Base-by-base conservation (phyloP, 2,797 vertebrate species). In the Gadopsis marmoratus region DNA sequence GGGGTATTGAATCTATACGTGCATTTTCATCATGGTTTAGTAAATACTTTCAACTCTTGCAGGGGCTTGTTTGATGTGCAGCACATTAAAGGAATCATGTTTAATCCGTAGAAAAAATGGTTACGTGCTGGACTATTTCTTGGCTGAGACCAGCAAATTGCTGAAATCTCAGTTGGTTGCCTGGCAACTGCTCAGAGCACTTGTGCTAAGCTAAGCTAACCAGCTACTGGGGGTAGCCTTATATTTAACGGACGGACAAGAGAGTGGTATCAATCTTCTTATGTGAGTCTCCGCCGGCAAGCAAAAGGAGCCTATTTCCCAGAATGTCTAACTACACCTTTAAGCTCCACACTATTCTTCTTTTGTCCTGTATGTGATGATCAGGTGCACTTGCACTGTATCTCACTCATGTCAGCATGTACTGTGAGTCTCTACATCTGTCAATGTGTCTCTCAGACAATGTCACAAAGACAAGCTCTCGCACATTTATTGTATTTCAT, bases 401-500 rank as follows among this genome's bases (percentile, higher is more conserved):
- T 63, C 66, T 55, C 51, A 60, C 51, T 33, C 5, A 33, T 33
- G 66, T 71, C 73, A 55, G 31, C 37, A 3, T 65, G 31, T 26
- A 47, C 60, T 67, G 17, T 29, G 61, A 66, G 55, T 65, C 64
- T 74, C 39, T 26, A 31, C 51, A 45, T 67, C 56, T 77, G 26
- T 70, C 63, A 63, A 6, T 21, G 7, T 48, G 39, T 55, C 54
- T 78, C 26, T 47, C 54, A 58, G 23, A 8, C 47, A 56, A 14
- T 64, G 74, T 33, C 67, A 78, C 53, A 51, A 51, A 53, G 70
- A 59, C 54, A 31, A 65, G 61, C 29, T 76, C 51, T 31, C n/a
- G 35, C 37, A 69, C 60, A 66, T 66, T 78, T 26, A 41, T 53
- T 78, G 50, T 71, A 47, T 66, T 76, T 73, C 10, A 21, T 60